Conservation (phyloP, 92 coral and sea anemone species). For the Bergia puertoricense region DNA sequence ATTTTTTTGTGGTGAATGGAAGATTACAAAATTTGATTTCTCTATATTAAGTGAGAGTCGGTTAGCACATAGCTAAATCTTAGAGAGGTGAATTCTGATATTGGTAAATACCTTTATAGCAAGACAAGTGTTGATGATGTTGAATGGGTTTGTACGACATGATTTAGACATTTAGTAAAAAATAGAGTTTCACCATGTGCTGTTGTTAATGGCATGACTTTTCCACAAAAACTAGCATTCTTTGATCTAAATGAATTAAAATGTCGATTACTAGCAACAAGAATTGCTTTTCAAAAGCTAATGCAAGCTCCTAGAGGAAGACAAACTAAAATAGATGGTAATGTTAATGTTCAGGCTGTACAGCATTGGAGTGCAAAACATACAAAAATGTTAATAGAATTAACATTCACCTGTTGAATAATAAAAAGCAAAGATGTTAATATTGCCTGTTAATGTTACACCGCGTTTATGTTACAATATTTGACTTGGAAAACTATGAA, state of each 20-base stretch:
- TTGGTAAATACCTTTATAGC: slow-evolving; percentile 4
- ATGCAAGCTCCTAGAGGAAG: slow-evolving; percentile 66
- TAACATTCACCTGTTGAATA: no score
- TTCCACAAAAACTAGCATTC: slow-evolving; percentile 36
- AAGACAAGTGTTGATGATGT: slow-evolving; percentile 42
- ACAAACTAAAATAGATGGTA: slow-evolving; percentile 60
- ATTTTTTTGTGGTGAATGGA: no score
- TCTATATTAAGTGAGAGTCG: no score
- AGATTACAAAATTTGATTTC: no score
- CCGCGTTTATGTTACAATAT: no score
- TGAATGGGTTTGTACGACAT: slow-evolving; percentile 46
- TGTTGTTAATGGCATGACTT: slow-evolving; percentile 43
- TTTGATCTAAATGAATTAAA: slow-evolving; percentile 35
- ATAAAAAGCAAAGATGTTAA: no score
- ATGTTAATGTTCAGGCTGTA: slow-evolving; percentile 63
- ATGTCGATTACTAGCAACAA: slow-evolving; percentile 54
- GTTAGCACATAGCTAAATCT: slow-evolving; percentile 19
- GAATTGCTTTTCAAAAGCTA: slow-evolving; percentile 67
- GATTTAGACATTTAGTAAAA: slow-evolving; percentile 21
- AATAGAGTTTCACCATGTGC: slow-evolving; percentile 45
- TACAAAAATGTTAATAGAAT: no score
- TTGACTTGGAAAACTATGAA: no score
- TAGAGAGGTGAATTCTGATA: slow-evolving; percentile 47
- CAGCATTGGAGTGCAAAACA: no score
- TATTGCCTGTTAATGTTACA: no score